These are phyloP conservation scores for Apamea monoglypha DNA, from an alignment of 2,888 invertebrate genomes.

Conservation along the genomic window DNA sequence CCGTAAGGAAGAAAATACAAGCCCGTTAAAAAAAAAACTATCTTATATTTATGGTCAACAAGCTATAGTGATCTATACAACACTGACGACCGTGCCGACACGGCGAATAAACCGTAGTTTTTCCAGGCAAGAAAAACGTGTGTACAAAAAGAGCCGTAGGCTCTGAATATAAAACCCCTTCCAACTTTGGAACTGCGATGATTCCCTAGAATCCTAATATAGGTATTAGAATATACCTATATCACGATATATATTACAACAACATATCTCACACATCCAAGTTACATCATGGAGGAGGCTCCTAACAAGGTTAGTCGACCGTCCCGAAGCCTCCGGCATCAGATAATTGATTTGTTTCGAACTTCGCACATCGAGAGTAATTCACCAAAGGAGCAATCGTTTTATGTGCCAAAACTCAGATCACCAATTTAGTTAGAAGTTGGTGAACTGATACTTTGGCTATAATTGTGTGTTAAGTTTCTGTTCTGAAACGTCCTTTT, in stretches of 20 bases:
- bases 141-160: neutral
- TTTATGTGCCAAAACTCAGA: slow-evolving; percentile 28
- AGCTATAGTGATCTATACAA: neutral
- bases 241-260: neutral
- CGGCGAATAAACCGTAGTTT: neutral
- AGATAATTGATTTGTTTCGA: slow-evolving; percentile 59
- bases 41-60: neutral
- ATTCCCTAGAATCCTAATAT: neutral
- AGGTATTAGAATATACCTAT: slow-evolving; percentile 25
- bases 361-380: slow-evolving; percentile 50
- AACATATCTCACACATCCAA: slow-evolving; percentile 33
- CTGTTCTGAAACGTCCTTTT: neutral
- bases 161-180: neutral
- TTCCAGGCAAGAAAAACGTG: neutral
- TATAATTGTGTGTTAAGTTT: slow-evolving; percentile 1
- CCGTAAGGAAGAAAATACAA: neutral
- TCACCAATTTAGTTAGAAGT: slow-evolving; percentile 32
- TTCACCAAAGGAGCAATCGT: slow-evolving; percentile 36
- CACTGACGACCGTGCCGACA: neutral
- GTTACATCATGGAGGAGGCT: slow-evolving; percentile 4
- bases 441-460: slow-evolving; percentile 24
- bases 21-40: too few relatives aligned
- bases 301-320: slow-evolving; percentile 36
- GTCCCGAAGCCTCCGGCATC: slow-evolving; percentile 38
- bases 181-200: slow-evolving; percentile 1